Conservation (phyloP, 2,888 invertebrate genomes). For the Pollenia labialis region DNA sequence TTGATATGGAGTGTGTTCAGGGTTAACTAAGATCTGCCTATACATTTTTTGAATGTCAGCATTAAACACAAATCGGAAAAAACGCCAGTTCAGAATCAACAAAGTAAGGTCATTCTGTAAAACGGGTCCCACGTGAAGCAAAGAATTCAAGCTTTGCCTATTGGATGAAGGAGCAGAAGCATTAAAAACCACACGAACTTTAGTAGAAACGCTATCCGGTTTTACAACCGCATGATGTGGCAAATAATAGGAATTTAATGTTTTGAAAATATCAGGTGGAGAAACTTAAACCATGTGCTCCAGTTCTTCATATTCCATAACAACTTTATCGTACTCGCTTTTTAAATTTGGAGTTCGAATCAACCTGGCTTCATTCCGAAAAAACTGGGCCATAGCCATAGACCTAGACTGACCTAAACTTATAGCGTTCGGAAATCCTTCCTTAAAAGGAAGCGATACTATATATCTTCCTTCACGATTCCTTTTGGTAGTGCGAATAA, state of each 20-base stretch:
- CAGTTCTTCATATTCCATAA: conserved; percentile 16
- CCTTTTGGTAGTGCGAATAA: not conserved
- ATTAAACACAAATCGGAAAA: conserved; percentile 54
- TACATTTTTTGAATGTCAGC: conserved; percentile 71
- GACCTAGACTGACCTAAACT: conserved; percentile 4
- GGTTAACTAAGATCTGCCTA: conserved; percentile 45
- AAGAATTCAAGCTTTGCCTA: conserved; percentile 66
- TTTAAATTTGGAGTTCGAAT: not conserved
- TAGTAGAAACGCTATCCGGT: conserved; percentile 41
- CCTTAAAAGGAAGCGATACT: not conserved
- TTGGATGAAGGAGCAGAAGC: conserved; percentile 63
- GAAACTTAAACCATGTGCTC: conserved; percentile 13
- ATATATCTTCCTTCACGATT: not conserved
- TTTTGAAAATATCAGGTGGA: not conserved
- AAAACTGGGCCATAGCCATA: conserved; percentile 10
- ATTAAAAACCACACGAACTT: conserved; percentile 65
- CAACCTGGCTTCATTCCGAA: conserved; percentile 22
- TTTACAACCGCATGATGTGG: conserved; percentile 53
- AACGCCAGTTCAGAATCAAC: conserved; percentile 62
- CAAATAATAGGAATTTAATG: conserved; percentile 5
- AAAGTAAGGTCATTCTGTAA: conserved; percentile 64
- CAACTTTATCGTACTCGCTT: conserved; percentile 15
- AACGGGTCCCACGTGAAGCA: conserved; percentile 58
- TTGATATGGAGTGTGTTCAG: conserved; percentile 35
- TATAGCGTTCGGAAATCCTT: too few relatives aligned